Evolutionary conservation across 2,888 invertebrate genomes (phyloP).

Genomic region (Maniola hyperantus): DNA sequence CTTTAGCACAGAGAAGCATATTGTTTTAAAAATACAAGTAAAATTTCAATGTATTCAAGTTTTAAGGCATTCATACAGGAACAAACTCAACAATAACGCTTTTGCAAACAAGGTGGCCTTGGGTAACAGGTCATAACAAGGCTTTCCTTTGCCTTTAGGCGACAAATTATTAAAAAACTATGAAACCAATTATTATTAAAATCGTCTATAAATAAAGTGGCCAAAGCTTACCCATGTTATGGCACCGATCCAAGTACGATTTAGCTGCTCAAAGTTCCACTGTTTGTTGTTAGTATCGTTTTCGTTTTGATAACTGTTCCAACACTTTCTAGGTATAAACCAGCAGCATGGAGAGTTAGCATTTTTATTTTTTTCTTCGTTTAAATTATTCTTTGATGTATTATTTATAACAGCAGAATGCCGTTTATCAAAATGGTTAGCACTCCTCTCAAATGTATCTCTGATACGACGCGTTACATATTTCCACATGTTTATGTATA

Average conservation of each 20-base stretch:
- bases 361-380: slow-evolving; percentile 56
- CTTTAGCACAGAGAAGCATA: background rate
- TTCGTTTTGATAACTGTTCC: slow-evolving; percentile 50
- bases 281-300: slow-evolving; percentile 65
- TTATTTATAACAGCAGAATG: slow-evolving; percentile 66
- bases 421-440: slow-evolving; percentile 75
- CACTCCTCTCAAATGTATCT: slow-evolving; percentile 76
- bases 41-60: background rate
- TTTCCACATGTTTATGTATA: slow-evolving; percentile 74
- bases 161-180: background rate
- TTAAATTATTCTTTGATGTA: slow-evolving; percentile 50
- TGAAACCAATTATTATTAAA: background rate
- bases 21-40: background rate
- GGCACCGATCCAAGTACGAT: slow-evolving; percentile 76
- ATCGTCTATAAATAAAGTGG: slow-evolving; percentile 21
- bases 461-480: slow-evolving; percentile 77
- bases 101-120: slow-evolving; percentile 9
- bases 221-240: slow-evolving; percentile 76
- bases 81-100: background rate
- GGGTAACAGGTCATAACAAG: background rate
- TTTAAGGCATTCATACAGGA: too few relatives aligned
- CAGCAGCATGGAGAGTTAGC: slow-evolving; percentile 55
- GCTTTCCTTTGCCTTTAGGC: background rate
- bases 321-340: slow-evolving; percentile 58
- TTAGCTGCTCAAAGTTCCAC: slow-evolving; percentile 72